Evolutionary conservation across 2,888 invertebrate species (phyloP), one percentile per base, ranked within the genome.

Genomic region (Dolichomitus sp.): DNA sequence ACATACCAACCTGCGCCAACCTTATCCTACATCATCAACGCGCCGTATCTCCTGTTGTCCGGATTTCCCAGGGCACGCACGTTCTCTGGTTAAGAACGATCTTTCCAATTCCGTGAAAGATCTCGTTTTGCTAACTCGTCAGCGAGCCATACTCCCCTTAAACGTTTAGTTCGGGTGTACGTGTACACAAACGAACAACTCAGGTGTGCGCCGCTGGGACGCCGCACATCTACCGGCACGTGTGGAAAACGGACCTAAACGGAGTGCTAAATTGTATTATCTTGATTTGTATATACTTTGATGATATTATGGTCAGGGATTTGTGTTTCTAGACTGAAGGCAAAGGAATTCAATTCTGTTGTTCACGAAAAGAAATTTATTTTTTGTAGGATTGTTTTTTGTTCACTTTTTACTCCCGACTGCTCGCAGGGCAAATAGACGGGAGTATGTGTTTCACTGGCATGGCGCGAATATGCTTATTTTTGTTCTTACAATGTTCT

Each of bases 61-160:
- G 30, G n/a, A 65, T 75, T 57, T 75, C 75, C 70, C 75, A 37
- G 57, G 70, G 40, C 40, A 57, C 65, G 37, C 66, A 42, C 30
- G 17, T 30, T 23, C 7, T 27, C 17, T 30, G 4, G 33, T 5
- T 14, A n/a, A 9, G 17, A 23, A 37, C 30, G 45, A n/a, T 30
- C 23, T 52, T 23, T 65, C 40, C 74, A 54, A 74, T 65, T 45
- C n/a, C 42, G 5, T 23, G 45, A 11, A n/a, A 30, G 12, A 48
- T 50, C 9, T 37, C 63, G n/a, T 50, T 74, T 33, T 12, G 40
- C 14, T n/a, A 65, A 42, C 37, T 27, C 42, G 27, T 52, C 12
- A 40, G 27, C 27, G 42, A 1, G 11, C 12, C 2, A 4, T 12
- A 23, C 12, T 11, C 27, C 11, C 27, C 54, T 17, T 17, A 50